phyloP scores from a whole-genome alignment of 2,888 invertebrate genomes.

The Brachypalpus laphriformis region DNA sequence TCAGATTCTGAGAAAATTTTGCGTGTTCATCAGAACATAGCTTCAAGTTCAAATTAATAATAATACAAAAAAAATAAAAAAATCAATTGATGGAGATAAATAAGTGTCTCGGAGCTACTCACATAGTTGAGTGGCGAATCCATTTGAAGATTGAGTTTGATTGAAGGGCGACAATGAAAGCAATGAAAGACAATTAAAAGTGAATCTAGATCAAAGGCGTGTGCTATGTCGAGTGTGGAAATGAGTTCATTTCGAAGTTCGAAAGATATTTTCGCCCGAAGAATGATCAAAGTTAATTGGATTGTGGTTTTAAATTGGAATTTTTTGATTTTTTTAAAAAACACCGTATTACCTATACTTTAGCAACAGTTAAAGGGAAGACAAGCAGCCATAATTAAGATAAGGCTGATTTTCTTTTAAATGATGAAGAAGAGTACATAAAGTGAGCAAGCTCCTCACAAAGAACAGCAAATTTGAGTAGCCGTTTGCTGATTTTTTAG shows the following conservation, averaged over 20 bases:
- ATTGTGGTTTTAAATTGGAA: neutral
- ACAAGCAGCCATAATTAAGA: neutral
- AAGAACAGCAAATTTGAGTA: too few species aligned
- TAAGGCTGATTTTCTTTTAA: neutral
- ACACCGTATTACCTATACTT: neutral
- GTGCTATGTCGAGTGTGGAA: conserved; percentile 18
- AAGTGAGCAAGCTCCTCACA: too few species aligned
- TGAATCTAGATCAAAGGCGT: conserved; percentile 39
- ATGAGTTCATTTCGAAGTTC: conserved; percentile 5
- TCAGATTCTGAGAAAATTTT: neutral
- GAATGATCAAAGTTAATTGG: conserved; percentile 26
- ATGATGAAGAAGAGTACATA: too few species aligned
- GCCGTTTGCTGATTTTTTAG: too few species aligned
- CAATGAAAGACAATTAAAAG: conserved; percentile 45
- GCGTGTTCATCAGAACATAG: neutral
- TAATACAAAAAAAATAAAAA: neutral
- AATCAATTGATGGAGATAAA: neutral
- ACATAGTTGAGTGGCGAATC: neutral
- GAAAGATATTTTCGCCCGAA: neutral
- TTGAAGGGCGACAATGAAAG: conserved; percentile 37
- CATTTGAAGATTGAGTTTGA: conserved; percentile 34
- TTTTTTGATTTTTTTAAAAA: neutral
- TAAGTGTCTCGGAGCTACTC: neutral
- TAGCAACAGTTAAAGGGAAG: neutral
- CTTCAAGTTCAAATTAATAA: conserved; percentile 15